A percentile compares a stretch with the other conserved stretches of the same genome.
Evolutionary conservation across 1,140 invertebrate species (phyloP).

Genomic region (Diabrotica undecimpunctata): DNA sequence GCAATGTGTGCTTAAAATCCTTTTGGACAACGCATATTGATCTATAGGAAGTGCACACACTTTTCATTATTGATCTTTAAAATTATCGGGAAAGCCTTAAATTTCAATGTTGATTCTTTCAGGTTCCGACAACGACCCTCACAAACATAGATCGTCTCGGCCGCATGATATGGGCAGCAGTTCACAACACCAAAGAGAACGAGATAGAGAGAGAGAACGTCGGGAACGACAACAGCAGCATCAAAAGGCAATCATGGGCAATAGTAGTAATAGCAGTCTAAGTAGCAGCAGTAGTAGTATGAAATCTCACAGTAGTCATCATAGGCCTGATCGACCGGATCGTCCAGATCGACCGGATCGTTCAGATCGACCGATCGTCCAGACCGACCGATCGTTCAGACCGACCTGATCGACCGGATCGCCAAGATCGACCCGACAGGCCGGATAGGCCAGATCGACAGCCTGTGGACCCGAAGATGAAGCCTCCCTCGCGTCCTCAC

Average conservation of each 20-base stretch:
- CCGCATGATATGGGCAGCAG: constrained; percentile 41
- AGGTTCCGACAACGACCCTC: constrained; percentile 31
- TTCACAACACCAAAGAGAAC: constrained; percentile 47
- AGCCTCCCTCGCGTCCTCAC: constrained; percentile 35
- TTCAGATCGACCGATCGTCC: constrained; percentile 30
- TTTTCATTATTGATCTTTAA: too few relatives aligned
- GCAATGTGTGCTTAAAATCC: too few relatives aligned
- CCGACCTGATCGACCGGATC: too few relatives aligned
- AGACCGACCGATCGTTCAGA: too few relatives aligned
- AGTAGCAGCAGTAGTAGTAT: not conserved
- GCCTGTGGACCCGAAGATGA: constrained; percentile 38
- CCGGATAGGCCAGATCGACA: constrained; percentile 39
- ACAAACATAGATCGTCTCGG: constrained; percentile 40
- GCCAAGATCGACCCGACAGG: constrained; percentile 4
- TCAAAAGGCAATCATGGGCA: constrained; percentile 31
- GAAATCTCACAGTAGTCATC: not conserved
- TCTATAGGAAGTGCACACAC: too few relatives aligned
- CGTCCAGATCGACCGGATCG: constrained; percentile 16
- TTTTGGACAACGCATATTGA: too few relatives aligned
- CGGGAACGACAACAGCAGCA: constrained; percentile 31
- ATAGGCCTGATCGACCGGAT: not conserved
- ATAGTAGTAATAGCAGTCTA: constrained; percentile 14
- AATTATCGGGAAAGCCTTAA: too few relatives aligned
- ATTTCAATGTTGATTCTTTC: not conserved
- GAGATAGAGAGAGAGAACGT: constrained; percentile 45